Base-by-base conservation (phyloP, 2,113 vertebrate genomes). In the Macquaria australasica region DNA sequence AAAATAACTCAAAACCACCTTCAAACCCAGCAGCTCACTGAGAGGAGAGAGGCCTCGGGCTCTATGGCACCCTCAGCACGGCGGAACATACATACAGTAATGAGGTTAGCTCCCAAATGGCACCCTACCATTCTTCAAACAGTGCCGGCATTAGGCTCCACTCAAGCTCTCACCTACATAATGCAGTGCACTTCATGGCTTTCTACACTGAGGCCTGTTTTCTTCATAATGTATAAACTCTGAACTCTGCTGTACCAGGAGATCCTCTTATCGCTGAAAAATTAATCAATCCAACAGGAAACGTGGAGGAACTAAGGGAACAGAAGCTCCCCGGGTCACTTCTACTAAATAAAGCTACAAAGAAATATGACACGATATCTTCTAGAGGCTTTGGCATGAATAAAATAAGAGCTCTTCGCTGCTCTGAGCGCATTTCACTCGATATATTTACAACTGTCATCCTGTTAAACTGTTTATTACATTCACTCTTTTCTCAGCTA, bases 1-100 rank as follows among this genome's bases (percentile, higher is more conserved):
- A 81, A 89, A 90, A 91, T 88, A 90, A 72, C 73, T 77, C 4
- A 11, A 79, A 85, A 77, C 56, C 73, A 84, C 84, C 84, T 90
- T 91, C 69, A 90, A 76, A 84, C 43, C 14, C 6, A 64, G 59
- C 62, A n/a, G 73, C 51, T 79, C n/a, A 10, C 48, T 1, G 73
- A 72, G 82, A 77, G 73, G 83, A 80, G 85, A 71, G 83, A 82
- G 58, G 79, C 79, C 82, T 77, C 16, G 28, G 74, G 69, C 80
- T 62, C 74, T 8, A 28, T 53, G 50, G 69, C 58, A 82, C 43
- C n/a, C n/a, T 64, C 62, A 68, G 48, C 81, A 56, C 71, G 80
- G 81, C n/a, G 51, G 84, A 69, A 86, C 85, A 78, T 78, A 78
- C 83, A 88, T 77, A 39, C 81, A 84, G 74, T 83, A 87, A 91